These are phyloP conservation scores for Echinarachnius parma DNA, from an alignment of 53 echinoderm and acorn worm genomes.

Conservation along the genomic window DNA sequence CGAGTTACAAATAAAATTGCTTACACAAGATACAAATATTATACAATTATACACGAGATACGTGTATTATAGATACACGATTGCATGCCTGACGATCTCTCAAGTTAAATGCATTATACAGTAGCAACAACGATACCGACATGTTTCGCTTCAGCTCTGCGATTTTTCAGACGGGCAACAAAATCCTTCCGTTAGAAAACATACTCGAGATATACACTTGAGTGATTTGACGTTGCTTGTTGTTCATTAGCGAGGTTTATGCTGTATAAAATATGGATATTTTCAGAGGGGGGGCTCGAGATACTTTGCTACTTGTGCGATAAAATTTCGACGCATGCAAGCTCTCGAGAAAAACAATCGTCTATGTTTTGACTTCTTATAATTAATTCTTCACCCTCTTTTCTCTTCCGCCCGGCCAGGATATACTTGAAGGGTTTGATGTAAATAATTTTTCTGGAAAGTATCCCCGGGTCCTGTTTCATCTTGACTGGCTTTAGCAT, in stretches of 20 bases:
- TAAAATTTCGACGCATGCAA: too few species aligned
- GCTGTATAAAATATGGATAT: slow-evolving; percentile 39
- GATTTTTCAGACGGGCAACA: slow-evolving; percentile 1
- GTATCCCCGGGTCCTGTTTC: slow-evolving; percentile 5
- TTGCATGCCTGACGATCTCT: background rate
- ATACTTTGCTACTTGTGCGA: slow-evolving; percentile 29
- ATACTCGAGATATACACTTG: slow-evolving; percentile 5
- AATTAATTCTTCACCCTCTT: slow-evolving; percentile 6
- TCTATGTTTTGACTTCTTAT: too few species aligned
- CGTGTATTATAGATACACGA: too few species aligned
- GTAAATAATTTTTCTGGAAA: slow-evolving; percentile 18
- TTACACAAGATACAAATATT: too few species aligned
- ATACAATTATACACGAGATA: too few species aligned
- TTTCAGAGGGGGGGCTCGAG: slow-evolving; percentile 12
- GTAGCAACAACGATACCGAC: slow-evolving; percentile 11
- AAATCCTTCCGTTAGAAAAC: slow-evolving; percentile 37
- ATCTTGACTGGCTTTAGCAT: slow-evolving; percentile 10
- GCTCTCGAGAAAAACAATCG: slow-evolving; percentile 9
- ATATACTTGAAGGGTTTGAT: too few species aligned
- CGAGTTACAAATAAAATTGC: too few species aligned
- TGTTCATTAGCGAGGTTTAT: slow-evolving; percentile 25
- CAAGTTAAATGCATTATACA: slow-evolving; percentile 5
- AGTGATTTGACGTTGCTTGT: slow-evolving; percentile 2
- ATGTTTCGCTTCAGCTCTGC: background rate
- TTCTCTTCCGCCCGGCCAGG: slow-evolving; percentile 41